Evolutionary conservation across 2,888 invertebrate species (phyloP), one percentile per base, ranked within the genome.

Genomic region (Nowickia ferox): DNA sequence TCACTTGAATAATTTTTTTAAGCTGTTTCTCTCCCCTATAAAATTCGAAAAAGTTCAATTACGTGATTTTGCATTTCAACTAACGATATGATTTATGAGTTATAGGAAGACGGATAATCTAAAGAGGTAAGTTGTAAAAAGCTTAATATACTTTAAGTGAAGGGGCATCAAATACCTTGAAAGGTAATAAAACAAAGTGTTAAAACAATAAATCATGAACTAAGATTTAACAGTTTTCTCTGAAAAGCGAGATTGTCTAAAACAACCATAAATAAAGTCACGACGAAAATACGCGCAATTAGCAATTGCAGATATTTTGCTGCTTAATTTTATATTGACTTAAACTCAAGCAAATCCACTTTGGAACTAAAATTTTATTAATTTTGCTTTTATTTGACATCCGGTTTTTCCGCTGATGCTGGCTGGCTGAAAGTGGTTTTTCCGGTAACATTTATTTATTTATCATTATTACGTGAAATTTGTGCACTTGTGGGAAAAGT

Each of bases 361-460:
- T 53, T 69, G 38, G 30, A 46, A 8, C 13, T 30, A 30, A 30
- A 30, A 8, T 42, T 42, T 55, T 17, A 17, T 53, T 71, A 42
- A 42, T 19, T 65, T 66, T 51, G 30, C 30, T 30, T 30, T 30
- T 30, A 30, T 17, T 17, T 22, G 44, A 53, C 57, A 76, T 66
- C 76, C 55, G 81, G 51, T 78, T 75, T 63, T 30, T 30, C 42
- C 42, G 17, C 30, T 66, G 55, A 22, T 40, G 38, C 22, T 61
- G 17, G 72, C 30, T 68, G 42, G 40, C 55, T 61, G 87, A 87
- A 87, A 87, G 87, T 85, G 84, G 87, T 87, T 87, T 87, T 87
- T 87, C 87, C 87, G 80, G 86, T 84, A 87, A 76, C 59, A 11
- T n/a, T 46, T 71, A 19, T 53, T 71, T 65, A 57, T 71, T 72